Evolutionary conservation across 2,113 vertebrate genomes (phyloP).

Genomic region (Rhinolophus ferrumequinum): DNA sequence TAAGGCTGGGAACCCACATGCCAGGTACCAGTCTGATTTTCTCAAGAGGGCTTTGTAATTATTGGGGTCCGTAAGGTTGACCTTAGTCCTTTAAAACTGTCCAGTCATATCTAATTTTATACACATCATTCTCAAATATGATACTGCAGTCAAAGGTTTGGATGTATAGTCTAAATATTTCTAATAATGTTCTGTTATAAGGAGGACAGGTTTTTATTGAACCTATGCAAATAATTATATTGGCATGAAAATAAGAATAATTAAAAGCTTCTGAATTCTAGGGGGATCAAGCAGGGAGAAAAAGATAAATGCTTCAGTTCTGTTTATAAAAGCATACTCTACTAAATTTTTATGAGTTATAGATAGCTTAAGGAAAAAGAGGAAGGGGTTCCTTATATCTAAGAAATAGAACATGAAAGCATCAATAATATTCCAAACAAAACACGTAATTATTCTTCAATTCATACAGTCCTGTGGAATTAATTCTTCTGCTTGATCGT

Average conservation of each 20-base stretch:
- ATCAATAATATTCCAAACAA: not conserved
- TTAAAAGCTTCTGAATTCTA: not conserved
- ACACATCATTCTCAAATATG: not conserved
- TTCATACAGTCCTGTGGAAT: not conserved
- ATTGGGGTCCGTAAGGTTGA: not conserved
- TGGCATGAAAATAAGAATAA: constrained; percentile 26
- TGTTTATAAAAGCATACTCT: not conserved
- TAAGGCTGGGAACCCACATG: not conserved
- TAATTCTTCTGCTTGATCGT: not conserved
- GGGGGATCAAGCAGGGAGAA: not conserved
- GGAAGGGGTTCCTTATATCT: not conserved
- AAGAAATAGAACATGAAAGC: not conserved
- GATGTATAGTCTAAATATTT: not conserved
- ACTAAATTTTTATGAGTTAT: not conserved
- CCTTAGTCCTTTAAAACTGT: not conserved
- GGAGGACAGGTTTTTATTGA: not conserved
- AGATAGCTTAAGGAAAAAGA: constrained; percentile 1
- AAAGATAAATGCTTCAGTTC: constrained; percentile 15
- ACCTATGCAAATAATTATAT: constrained; percentile 12
- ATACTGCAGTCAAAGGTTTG: not conserved
- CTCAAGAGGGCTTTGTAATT: not conserved
- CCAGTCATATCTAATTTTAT: not conserved
- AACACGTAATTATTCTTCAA: not conserved
- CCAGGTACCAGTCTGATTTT: not conserved
- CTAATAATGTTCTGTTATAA: constrained; percentile 40